Conservation (phyloP, 2,797 vertebrate species). For the Microtus obscurus region DNA sequence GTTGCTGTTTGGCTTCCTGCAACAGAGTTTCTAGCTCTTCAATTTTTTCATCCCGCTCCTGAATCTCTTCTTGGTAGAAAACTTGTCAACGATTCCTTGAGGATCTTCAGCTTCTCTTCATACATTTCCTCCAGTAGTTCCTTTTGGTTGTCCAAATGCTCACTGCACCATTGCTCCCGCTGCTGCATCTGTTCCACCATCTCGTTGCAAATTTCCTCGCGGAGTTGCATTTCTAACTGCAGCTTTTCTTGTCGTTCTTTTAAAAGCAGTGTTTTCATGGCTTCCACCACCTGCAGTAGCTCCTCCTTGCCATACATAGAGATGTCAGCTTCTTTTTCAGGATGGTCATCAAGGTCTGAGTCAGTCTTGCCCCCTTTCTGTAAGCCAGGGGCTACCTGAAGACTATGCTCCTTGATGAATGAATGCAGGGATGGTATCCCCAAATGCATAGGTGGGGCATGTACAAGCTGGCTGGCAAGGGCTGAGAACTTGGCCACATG, state of each 20-base stretch:
- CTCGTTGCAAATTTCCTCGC: conserved; percentile 95
- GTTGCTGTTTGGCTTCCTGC: conserved; percentile 85
- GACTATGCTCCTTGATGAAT: conserved; percentile 92
- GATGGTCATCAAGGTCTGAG: conserved; percentile 85
- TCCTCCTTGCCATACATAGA: conserved; percentile 92
- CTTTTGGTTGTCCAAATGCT: conserved; percentile 92
- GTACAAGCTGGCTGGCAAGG: conserved; percentile 97
- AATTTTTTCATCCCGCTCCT: conserved; percentile 95
- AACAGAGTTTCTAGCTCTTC: conserved; percentile 90
- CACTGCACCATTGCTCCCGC: conserved; percentile 94
- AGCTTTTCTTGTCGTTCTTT: conserved; percentile 94
- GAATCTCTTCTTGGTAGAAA: conserved; percentile 94
- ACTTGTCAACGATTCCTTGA: conserved; percentile 93
- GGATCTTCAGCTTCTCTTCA: conserved; percentile 92
- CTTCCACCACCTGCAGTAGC: conserved; percentile 92
- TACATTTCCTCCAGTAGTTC: conserved; percentile 92
- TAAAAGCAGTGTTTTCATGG: conserved; percentile 92
- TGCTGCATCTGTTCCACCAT: conserved; percentile 93
- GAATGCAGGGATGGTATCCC: conserved; percentile 94
- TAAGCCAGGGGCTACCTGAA: conserved; percentile 70
- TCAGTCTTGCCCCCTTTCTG: conserved; percentile 77
- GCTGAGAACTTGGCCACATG: conserved; percentile 98
- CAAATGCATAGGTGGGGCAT: conserved; percentile 92
- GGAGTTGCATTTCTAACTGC: conserved; percentile 92
- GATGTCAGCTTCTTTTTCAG: conserved; percentile 89